phyloP scores from a whole-genome alignment of 2,888 invertebrate species.

The Phyllotreta striolata region DNA sequence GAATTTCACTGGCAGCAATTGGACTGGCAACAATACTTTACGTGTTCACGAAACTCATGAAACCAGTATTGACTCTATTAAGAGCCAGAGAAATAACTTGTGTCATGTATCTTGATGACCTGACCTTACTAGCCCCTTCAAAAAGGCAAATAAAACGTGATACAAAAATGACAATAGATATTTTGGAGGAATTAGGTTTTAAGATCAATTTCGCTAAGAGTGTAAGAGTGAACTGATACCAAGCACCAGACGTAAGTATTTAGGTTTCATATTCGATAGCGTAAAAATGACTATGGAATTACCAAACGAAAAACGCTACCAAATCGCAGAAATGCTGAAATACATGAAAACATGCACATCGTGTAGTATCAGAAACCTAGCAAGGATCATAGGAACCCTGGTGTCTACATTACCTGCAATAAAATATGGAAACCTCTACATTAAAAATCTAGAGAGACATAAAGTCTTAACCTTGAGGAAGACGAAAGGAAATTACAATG shows the following conservation, averaged over 20 bases:
- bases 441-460: too few relatives aligned
- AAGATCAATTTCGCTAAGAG: slow-evolving; percentile 35
- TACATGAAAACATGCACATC: too few relatives aligned
- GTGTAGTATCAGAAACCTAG: too few relatives aligned
- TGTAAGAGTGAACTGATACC: slow-evolving; percentile 29
- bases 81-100: slow-evolving; percentile 30
- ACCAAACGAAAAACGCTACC: slow-evolving; percentile 26
- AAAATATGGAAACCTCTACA: too few relatives aligned
- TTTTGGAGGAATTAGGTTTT: slow-evolving; percentile 35
- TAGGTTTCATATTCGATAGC: slow-evolving; percentile 35
- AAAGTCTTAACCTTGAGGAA: too few relatives aligned
- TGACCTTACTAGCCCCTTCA: slow-evolving; percentile 31
- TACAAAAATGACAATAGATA: slow-evolving; percentile 19
- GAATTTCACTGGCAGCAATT: slow-evolving; percentile 27
- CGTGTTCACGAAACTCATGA: slow-evolving; percentile 39
- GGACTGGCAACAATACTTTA: slow-evolving; percentile 35
- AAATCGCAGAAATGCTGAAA: too few relatives aligned
- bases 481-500: too few relatives aligned
- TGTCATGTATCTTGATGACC: slow-evolving; percentile 37
- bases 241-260: slow-evolving; percentile 18
- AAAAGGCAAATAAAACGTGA: slow-evolving; percentile 18
- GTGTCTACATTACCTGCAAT: too few relatives aligned
- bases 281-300: slow-evolving; percentile 26
- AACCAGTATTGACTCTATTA: slow-evolving; percentile 31
- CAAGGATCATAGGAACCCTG: too few relatives aligned